Evolutionary conservation across 2,113 vertebrate species (phyloP), one percentile per base, ranked within the genome.

Genomic region (Artemisiospiza belli): DNA sequence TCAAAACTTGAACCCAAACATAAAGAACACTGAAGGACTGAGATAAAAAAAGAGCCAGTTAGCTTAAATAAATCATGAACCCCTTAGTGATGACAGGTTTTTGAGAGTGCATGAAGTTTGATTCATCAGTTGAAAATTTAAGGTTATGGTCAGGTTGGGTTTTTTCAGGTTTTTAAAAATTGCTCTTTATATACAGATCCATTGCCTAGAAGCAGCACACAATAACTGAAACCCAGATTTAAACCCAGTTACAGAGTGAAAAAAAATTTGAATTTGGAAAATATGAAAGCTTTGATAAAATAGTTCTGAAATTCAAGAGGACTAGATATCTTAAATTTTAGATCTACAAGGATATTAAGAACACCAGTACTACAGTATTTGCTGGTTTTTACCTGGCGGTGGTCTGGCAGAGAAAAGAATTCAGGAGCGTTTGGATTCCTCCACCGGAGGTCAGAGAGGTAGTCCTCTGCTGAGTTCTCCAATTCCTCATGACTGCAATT

Each of bases 401-500:
- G 55, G 68, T 86, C 88, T 57, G 93, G 90, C 41, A 98, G 83
- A 57, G 87, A 95, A 39, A 99, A 95, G 66, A 93, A 96, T 24
- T 99, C 98, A 30, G 97, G 94, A 49, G 67, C 63, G 31, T 98
- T 89, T 30, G 98, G 97, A 81, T 98, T 96, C 52, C 79, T 87
- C 95, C 89, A 94, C 23, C 97, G 97, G 57, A 99, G 98, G 46
- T 94, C 83, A 91, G 96, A 96, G 96, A 99, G 89, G 90, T 98
- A 99, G 49, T 91, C 95, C 44, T 98, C 96, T 54, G 97, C 98
- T 61, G 97, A 97, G 17, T 28, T 96, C 89, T 99, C 98, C 93
- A 99, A 31, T 67, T 98, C 97, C 63, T 97, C 97, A 73, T 98
- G 98, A 92, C 97, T 98, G 83, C 89, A 98, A 43, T 70, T 94